phyloP scores from a whole-genome alignment of 2,113 vertebrate species.

The Tupaia chinensis region DNA sequence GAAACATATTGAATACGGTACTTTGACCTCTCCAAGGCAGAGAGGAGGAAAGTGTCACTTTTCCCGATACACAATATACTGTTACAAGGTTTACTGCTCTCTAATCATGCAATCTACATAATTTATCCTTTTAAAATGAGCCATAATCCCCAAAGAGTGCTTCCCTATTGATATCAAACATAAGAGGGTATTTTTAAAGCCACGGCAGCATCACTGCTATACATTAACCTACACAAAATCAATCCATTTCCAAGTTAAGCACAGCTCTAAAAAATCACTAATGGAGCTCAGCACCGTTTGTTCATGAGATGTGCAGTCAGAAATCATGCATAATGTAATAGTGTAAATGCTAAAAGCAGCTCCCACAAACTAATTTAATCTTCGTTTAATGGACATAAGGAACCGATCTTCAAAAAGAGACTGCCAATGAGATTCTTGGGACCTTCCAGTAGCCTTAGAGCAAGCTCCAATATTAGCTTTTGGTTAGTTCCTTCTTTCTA shows the following conservation, averaged over 20 bases:
- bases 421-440: slow-evolving; percentile 51
- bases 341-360: slow-evolving; percentile 76
- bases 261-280: slow-evolving; percentile 71
- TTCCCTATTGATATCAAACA: slow-evolving; percentile 56
- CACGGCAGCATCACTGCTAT: slow-evolving; percentile 30
- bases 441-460: slow-evolving; percentile 32
- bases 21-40: background rate
- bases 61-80: background rate
- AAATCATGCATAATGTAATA: slow-evolving; percentile 78
- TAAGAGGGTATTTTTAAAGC: slow-evolving; percentile 61
- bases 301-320: slow-evolving; percentile 54
- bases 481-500: slow-evolving; percentile 23
- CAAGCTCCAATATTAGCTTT: slow-evolving; percentile 42
- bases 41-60: background rate
- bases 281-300: slow-evolving; percentile 58
- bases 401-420: slow-evolving; percentile 70
- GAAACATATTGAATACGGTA: background rate
- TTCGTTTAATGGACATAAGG: slow-evolving; percentile 69
- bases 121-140: slow-evolving; percentile 72
- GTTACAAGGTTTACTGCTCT: slow-evolving; percentile 16
- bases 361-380: slow-evolving; percentile 75
- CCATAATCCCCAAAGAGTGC: slow-evolving; percentile 62
- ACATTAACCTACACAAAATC: slow-evolving; percentile 75
- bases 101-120: slow-evolving; percentile 63
- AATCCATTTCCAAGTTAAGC: slow-evolving; percentile 76